phyloP scores from a whole-genome alignment of 2,888 invertebrate genomes.

The Crocallis elinguaria region DNA sequence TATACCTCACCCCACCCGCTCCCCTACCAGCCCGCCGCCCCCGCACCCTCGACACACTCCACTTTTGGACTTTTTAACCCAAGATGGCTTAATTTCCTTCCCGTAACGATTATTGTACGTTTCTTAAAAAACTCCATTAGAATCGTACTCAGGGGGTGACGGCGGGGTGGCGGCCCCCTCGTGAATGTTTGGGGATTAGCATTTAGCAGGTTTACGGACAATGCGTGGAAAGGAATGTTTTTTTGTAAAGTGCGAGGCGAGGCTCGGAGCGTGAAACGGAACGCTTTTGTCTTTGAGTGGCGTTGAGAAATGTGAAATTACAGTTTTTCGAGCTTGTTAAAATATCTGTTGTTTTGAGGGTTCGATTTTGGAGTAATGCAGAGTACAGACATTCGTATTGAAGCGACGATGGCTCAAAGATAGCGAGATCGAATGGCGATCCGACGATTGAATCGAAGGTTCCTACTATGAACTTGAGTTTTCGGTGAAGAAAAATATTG shows the following conservation, averaged over 20 bases:
- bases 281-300: slow-evolving; percentile 41
- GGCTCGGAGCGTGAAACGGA: slow-evolving; percentile 30
- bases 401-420: too few species aligned
- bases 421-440: too few species aligned
- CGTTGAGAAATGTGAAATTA: slow-evolving; percentile 29
- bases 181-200: slow-evolving; percentile 57
- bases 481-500: too few species aligned
- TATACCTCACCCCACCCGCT: slow-evolving; percentile 53
- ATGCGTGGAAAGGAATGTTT: slow-evolving; percentile 47
- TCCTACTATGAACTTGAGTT: too few species aligned
- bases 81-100: slow-evolving; percentile 81
- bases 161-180: slow-evolving; percentile 37
- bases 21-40: slow-evolving; percentile 22
- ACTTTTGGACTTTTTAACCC: slow-evolving; percentile 77
- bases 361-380: neutral
- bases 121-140: slow-evolving; percentile 74
- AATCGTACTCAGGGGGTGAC: slow-evolving; percentile 50
- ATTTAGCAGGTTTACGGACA: slow-evolving; percentile 58
- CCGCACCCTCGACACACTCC: slow-evolving; percentile 48
- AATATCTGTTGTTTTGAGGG: slow-evolving; percentile 13
- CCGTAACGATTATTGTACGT: slow-evolving; percentile 63
- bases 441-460: too few species aligned
- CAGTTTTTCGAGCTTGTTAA: slow-evolving; percentile 24
- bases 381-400: too few species aligned
- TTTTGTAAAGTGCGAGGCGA: slow-evolving; percentile 35